Evolutionary conservation across 2,888 invertebrate genomes (phyloP), one percentile per base, ranked within the genome.

Genomic region (Nasonovia ribisnigri): DNA sequence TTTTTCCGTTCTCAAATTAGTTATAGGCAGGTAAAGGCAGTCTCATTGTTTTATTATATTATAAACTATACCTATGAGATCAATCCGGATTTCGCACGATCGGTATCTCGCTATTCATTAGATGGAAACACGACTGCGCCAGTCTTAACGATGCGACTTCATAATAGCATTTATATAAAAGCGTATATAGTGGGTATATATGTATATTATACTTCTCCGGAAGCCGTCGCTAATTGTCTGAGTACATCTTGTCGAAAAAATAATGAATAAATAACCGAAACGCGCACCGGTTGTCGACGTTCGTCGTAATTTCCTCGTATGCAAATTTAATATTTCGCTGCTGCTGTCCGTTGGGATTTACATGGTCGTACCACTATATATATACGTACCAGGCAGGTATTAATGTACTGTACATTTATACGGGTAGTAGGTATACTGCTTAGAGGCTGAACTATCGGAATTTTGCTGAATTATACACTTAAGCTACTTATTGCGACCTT

Each of bases 21-120:
- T 77, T 36, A 8, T 77, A 77, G n/a, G 67, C 67, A 20, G 67
- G 36, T 77, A 20, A 8, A 11, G n/a, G 3, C 36, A 51, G 51
- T 51, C 51, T 51, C 51, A 88, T 88, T 88, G 88, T 88, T 51
- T 88, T 24, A 36, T 88, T 26, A 51, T 48, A 29, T 51, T 24
- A 57, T 57, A 26, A 51, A 29, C 24, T 24, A 57, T 57, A 26
- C 57, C 77, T 36, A 77, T n/a, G n/a, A 67, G 77, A 88, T 88
- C 51, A 24, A 88, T 51, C 36, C 88, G 36, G 36, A 88, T 88
- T 88, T 88, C 88, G 51, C 88, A 88, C 88, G 51, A 88, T 88
- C n/a, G 48, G 88, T 48, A 46, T 42, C 43, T 43, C 43, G 84
- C 84, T 51, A 88, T 51, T 88, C 51, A 36, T 88, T 88, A 88